Base-by-base conservation (phyloP, 2,888 invertebrate genomes). In the Microplitis deprimator region DNA sequence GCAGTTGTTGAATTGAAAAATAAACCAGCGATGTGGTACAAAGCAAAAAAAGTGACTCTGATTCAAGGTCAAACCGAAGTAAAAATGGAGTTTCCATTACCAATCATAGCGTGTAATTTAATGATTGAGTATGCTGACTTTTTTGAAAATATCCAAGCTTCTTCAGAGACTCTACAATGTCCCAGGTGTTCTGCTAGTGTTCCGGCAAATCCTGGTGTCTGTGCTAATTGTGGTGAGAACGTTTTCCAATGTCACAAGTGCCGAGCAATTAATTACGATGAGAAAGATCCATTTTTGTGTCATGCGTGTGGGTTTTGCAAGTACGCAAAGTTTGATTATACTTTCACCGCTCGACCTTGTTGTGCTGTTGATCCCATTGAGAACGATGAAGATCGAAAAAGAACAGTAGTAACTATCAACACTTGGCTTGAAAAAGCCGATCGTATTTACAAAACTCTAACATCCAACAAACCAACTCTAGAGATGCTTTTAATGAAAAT, bases 231-330 rank as follows among this genome's bases (percentile, higher is more conserved):
- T 87, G 98, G 99, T 0, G 99, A 99, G 90, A 99, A 99, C 89
- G 99, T 99, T 0, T 99, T 97, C 91, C 99, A 99, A 87, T 99
- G 99, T 86, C 98, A 98, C 91, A 99, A 99, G 91, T 99, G 99
- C 91, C 94, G 98, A 38, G 97, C 98, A 0, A 99, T 99, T 84
- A 99, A 99, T 91, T 99, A 99, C 90, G 98, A 98, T 89, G 98
- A 99, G 89, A 98, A 98, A 89, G 99, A 99, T 91, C 99, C 99
- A 0, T 99, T 99, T 93, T 91, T 99, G 38, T 99, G 99, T 88
- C 98, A 98, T 90, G 96, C 98, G 5, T 99, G 99, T 90, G 99
- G 99, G 0, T 99, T 98, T 91, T 99, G 99, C 91, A 99, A 99
- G 91, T 99, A 99, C 90, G 99, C 98, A 59, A 98, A 99, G 91